Evolutionary conservation across 1,140 invertebrate species (phyloP).

Genomic region (Coboldia fuscipes): DNA sequence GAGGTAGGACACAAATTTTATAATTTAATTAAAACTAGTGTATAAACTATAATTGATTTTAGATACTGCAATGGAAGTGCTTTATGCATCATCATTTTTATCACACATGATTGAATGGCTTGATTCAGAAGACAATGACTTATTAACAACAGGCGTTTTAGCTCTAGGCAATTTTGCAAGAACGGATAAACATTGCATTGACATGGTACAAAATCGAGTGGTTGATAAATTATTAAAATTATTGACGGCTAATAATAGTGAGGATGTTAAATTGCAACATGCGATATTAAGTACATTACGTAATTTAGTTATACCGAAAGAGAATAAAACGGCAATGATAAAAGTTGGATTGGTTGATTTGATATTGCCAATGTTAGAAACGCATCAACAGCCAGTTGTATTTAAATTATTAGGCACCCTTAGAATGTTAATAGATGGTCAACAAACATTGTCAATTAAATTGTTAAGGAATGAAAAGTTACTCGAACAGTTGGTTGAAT

Average conservation of each 20-base stretch:
- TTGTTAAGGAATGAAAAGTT: slow-evolving; percentile 16
- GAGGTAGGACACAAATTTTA: slow-evolving; percentile 34
- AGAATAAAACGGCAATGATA: slow-evolving; percentile 53
- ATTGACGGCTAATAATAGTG: no score
- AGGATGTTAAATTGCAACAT: slow-evolving; percentile 57
- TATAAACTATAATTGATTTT: slow-evolving; percentile 4
- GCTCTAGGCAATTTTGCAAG: slow-evolving; percentile 79
- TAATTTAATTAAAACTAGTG: slow-evolving; percentile 1
- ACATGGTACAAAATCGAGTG: slow-evolving; percentile 59
- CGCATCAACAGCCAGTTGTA: slow-evolving; percentile 56
- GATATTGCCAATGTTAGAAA: slow-evolving; percentile 45
- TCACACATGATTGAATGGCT: slow-evolving; percentile 53
- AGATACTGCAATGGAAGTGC: slow-evolving; percentile 72
- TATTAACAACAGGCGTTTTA: slow-evolving; percentile 58
- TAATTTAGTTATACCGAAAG: slow-evolving; percentile 58
- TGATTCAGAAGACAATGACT: slow-evolving; percentile 42
- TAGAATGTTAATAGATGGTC: slow-evolving; percentile 64
- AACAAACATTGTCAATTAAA: slow-evolving; percentile 23
- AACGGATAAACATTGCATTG: slow-evolving; percentile 59
- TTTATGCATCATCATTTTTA: slow-evolving; percentile 33
- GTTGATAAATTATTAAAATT: slow-evolving; percentile 51
- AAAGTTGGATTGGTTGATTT: slow-evolving; percentile 48
- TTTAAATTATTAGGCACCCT: slow-evolving; percentile 72
- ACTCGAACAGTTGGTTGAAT: slow-evolving; percentile 37
- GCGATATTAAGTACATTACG: slow-evolving; percentile 58